A percentile compares a stretch with the other conserved stretches of the same genome.
Evolutionary conservation across 2,888 invertebrate genomes (phyloP).

Genomic region (Dusona sp.): DNA sequence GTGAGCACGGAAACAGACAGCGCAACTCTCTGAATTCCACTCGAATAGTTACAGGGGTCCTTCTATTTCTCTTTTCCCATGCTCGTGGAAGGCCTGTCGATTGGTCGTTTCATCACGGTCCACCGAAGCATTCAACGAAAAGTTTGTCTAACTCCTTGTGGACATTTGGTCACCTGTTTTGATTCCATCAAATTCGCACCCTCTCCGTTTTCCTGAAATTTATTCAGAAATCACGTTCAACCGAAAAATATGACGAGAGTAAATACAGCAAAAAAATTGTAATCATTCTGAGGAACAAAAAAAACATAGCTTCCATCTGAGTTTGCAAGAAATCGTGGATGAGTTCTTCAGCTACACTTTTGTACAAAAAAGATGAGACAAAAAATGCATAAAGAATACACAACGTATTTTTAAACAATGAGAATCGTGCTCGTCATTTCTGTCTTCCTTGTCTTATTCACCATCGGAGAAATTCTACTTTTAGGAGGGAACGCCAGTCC

Average conservation of each 20-base stretch:
- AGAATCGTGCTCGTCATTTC: conserved; percentile 32
- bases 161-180: conserved; percentile 50
- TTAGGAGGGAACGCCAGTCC: conserved; percentile 19
- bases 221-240: not conserved
- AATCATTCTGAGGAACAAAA: not conserved
- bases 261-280: not conserved
- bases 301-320: not conserved
- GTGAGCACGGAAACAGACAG: conserved; percentile 30
- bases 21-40: conserved; percentile 50
- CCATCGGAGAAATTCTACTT: conserved; percentile 29
- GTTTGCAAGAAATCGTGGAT: conserved; percentile 15
- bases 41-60: conserved; percentile 29
- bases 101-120: conserved; percentile 33
- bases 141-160: conserved; percentile 35
- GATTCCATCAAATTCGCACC: conserved; percentile 43
- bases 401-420: conserved; percentile 36
- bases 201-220: not conserved
- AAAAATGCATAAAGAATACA: not conserved
- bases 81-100: conserved; percentile 16
- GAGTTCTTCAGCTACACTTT: conserved; percentile 12
- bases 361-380: not conserved
- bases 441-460: conserved; percentile 38
- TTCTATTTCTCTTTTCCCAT: conserved; percentile 22
- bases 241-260: not conserved
- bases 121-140: conserved; percentile 39